Base-by-base conservation (phyloP, 2,888 invertebrate species). In the Oligia strigilis region DNA sequence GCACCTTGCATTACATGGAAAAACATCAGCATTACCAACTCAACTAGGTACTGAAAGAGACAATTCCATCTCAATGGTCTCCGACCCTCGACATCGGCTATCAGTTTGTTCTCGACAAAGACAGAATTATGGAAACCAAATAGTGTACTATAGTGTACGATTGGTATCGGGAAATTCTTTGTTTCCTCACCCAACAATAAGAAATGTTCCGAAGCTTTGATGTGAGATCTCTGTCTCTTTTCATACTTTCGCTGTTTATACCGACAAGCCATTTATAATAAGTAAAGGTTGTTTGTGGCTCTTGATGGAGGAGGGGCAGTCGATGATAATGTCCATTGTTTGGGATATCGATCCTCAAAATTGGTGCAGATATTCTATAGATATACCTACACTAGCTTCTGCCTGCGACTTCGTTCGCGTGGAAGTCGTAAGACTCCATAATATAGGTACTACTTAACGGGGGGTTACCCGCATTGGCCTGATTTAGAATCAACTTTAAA, bases 161-260 rank as follows among this genome's bases (percentile, higher is more conserved):
- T 85, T 83, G 84, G 84, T 85, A 81, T 87, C 65, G 70, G 64
- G 52, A 60, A 64, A 67, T 85, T 85, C 77, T 87, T 85, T 87
- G 84, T 85, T 86, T 82, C 70, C 83, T 46, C 14, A 65, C 49
- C 29, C 43, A 78, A 87, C 83, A 87, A 87, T 76, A 65, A 72
- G 23, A 69, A 83, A 70, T 60, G 55, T 78, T 75, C 49, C 55
- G 40, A 36, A 40, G 58, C 72, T 77, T 84, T 85, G 87, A 87
- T 77, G 46, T 58, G 5, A 46, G 49, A 77, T 67, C 64, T 60
- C 43, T 71, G 52, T 67, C 69, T 62, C 80, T 65, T 82, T 82
- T 75, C 72, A 70, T 62, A 69, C 49, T 72, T 70, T 40, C 55
- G 46, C 36, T 80, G 64, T 84, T 82, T 82, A 71, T 64, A 49